Evolutionary conservation across 1,140 invertebrate genomes (phyloP), one percentile per base, ranked within the genome.

Genomic region (Megalonaias nervosa): DNA sequence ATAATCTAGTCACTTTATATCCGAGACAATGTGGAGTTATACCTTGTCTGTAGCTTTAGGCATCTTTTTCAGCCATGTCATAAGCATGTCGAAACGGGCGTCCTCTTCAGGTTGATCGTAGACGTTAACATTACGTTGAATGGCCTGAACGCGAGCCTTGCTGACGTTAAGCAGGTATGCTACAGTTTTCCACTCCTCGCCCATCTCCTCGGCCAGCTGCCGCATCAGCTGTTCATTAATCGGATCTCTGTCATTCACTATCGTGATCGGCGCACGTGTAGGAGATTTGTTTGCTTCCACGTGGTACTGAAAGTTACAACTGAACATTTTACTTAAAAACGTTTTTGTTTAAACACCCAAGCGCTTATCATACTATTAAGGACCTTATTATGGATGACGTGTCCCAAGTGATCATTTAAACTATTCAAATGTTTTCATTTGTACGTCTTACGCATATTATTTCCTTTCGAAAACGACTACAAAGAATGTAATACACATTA

Each of bases 1-100:
- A n/a, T 62, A 9, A 62, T 1, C 13, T 1, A n/a, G 19, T 62
- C 23, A 5, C 0, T 14, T 62, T 62, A n/a, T 62, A 19, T 62
- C 23, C 19, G 6, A 62, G 19, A n/a, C 19, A 62, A 62, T n/a
- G 23, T 62, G 19, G 23, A 23, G 13, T 11, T n/a, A 56, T 74
- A 90, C 88, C 85, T 89, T 90, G 64, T 89, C 84, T 16, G 77
- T 75, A 12, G 86, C 80, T 75, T 86, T 85, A 3, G 88, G 87
- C 55, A 85, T 84, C 59, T 84, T 81, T 65, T 90, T 89, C 61
- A 88, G 71, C 89, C 89, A 90, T 16, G 85, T 88, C 74, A 87
- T 82, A 70, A 90, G 62, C 89, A 90, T 90, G 17, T 88, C 83
- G 67, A 83, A 88, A 38, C 86, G 82, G 3, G 85, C 83, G 13